These are phyloP conservation scores for Cercocebus atys DNA, from an alignment of 2,113 vertebrate genomes.

Conservation along the genomic window DNA sequence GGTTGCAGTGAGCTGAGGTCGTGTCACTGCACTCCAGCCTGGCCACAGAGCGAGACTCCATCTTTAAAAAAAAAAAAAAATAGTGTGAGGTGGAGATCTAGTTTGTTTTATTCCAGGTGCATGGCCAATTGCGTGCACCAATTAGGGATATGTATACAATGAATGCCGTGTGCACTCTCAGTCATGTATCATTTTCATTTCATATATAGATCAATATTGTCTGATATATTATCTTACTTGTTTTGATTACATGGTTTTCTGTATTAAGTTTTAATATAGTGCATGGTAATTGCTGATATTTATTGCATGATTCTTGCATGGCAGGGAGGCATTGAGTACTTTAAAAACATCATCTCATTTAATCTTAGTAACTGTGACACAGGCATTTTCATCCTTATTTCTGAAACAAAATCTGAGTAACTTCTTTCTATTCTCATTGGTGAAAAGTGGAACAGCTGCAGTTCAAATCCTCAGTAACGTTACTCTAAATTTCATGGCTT, in stretches of 20 bases:
- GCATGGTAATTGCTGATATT: not conserved
- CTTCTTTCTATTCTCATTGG: not conserved
- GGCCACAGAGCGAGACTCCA: too few species aligned
- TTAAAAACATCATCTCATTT: not conserved
- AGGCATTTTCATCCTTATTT: not conserved
- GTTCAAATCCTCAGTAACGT: not conserved
- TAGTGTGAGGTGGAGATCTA: not conserved
- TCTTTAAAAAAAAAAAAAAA: not conserved
- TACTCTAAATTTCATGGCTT: not conserved
- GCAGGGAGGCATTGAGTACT: not conserved
- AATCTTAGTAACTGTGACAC: not conserved
- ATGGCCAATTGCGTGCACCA: not conserved
- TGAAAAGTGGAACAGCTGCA: not conserved
- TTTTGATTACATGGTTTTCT: slow-evolving; percentile 16
- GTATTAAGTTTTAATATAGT: not conserved
- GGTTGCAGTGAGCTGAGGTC: too few species aligned
- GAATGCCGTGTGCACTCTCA: not conserved
- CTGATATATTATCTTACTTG: not conserved
- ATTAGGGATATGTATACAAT: not conserved
- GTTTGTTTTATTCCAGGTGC: not conserved
- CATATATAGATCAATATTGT: not conserved
- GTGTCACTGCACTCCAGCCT: too few species aligned
- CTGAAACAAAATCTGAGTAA: not conserved
- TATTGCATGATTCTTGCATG: not conserved
- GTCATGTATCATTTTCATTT: not conserved